Base-by-base conservation (phyloP, 2,797 vertebrate species). In the Petrocephalus sullivani region DNA sequence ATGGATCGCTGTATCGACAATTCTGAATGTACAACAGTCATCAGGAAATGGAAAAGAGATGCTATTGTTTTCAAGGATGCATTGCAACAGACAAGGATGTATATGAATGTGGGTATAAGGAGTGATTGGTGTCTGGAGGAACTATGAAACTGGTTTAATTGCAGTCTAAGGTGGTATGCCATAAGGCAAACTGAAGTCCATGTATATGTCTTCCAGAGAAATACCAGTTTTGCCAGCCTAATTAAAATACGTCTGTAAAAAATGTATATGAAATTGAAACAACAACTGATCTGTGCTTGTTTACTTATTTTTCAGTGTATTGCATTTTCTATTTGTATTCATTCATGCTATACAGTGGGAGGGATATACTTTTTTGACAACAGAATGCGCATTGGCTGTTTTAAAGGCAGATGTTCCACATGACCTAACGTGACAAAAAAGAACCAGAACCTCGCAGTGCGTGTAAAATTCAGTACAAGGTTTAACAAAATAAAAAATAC, bases 131-230 rank as follows among this genome's bases (percentile, higher is more conserved):
- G 89, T 91, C 54, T 88, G 8, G 56, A 41, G 19, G 51, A 10
- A 81, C 64, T 87, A 37, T 71, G 83, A 92, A 90, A 92, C 92
- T 91, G 91, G 90, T 90, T 91, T 91, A 92, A 14, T 49, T 67
- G 33, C 56, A 90, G 89, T 71, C 53, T 88, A 90, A 91, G 88
- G 89, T 89, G 87, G 90, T 5, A 71, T 71, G 33, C 4, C 19
- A 82, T 53, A 89, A 19, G 67, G 67, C 56, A 91, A 90, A 90
- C 12, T 28, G 23, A 21, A 56, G 51, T 54, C 46, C 21, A 53
- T 54, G 51, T 54, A 28, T 56, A 82, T 19, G 86, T 61, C 8
- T 84, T 89, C 37, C 82, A 91, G 87, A 89, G 54, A 90, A 49
- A 88, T 82, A 61, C 23, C 28, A 37, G 14, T 46, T 21, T 14